Evolutionary conservation across 2,113 vertebrate species (phyloP), one percentile per base, ranked within the genome.

Genomic region (Myotis davidii): DNA sequence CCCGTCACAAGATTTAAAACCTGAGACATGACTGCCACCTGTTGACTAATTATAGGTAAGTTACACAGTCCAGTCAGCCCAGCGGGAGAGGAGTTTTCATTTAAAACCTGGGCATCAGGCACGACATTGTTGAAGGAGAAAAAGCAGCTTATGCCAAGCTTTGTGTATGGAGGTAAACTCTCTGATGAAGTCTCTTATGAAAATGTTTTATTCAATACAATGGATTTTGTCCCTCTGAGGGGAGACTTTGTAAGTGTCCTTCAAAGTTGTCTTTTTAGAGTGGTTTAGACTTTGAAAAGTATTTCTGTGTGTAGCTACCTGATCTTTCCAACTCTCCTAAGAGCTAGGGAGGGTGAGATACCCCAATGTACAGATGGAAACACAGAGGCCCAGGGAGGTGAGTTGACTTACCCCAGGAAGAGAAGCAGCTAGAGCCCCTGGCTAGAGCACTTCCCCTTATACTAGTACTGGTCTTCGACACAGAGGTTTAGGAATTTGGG

Each of bases 21-120:
- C 3, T 91, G 87, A 93, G 67, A 21, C 45, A n/a, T 94, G 87
- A 65, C 96, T 94, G 96, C 97, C 97, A 95, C 92, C 97, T 97
- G 96, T 90, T 97, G 97, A 93, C 94, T 65, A 16, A 32, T 27
- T 85, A 21, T 29, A 48, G 61, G 25, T 86, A 77, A 23, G 25
- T 32, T 73, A 72, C 37, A 27, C 29, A 21, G 67, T 27, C 65
- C 65, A 29, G 11, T 50, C 65, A 83, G 65, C 34, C 65, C 64
- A 29, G 27, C 50, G 34, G 48, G 61, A 85, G 48, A 6, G 69
- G 42, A 14, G 3, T 6, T 77, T 90, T 56, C 39, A 52, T 88
- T 61, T 56, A 32, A 84, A 65, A 84, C 29, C 45, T 56, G 42
- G 56, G 32, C 14, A 14, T 52, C 0, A 0, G 20, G 12, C 7